Base-by-base conservation (phyloP, 1,140 invertebrate genomes). In the Metaphire vulgaris region DNA sequence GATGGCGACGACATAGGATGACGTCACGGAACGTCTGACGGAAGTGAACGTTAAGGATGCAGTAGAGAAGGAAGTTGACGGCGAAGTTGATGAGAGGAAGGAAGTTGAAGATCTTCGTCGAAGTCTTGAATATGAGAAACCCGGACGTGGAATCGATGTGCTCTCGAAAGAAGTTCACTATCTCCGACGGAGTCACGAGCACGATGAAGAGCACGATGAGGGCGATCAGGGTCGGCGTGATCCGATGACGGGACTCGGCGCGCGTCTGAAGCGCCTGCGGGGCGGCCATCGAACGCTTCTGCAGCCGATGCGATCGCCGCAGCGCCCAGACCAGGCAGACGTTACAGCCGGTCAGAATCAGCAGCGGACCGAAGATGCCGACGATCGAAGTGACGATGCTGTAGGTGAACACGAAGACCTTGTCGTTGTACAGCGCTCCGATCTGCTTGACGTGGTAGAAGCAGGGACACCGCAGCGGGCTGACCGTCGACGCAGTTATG, bases 151-250 rank as follows among this genome's bases (percentile, higher is more conserved):
- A n/a, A n/a, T n/a, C n/a, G n/a, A n/a, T n/a, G n/a, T n/a, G n/a
- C n/a, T 68, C 70, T 64, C 34, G 26, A 1, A 6, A 71, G 71
- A 15, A 21, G 33, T 32, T 77, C n/a, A 84, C 76, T 21, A 85
- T 80, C 77, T 85, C 84, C 32, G 83, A 83, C 16, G 84, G 84
- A 6, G 82, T 82, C 0, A 85, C 83, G n/a, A 85, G 80, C 67
- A 85, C 79, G 0, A 84, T 79, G 75, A 85, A 85, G 29, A 84
- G 76, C 0, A 84, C 79, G 21, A 85, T 81, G 1, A 85, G 81
- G 26, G 83, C 81, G 12, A 85, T 82, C 29, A 85, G 79, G 0
- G 84, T 85, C 12, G 84, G 83, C 6, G 84, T 85, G 2, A 85
- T 82, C 71, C 83, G 83, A 73, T 84, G 79, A n/a, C 82, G 33